phyloP scores from a whole-genome alignment of 2,888 invertebrate species.

The Drosophila fungiperda region DNA sequence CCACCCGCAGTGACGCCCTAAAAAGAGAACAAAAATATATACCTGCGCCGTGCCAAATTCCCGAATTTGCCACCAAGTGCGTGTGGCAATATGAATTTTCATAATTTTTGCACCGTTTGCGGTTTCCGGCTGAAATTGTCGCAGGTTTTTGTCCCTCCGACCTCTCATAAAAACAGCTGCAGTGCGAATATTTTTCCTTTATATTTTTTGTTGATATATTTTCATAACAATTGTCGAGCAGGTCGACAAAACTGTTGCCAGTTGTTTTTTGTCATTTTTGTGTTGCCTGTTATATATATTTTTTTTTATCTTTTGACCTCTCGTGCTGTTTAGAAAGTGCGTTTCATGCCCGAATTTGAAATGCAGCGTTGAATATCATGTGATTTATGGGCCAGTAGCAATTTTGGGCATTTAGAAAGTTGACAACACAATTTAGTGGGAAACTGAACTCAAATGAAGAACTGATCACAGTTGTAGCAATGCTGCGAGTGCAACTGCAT shows the following conservation, averaged over 20 bases:
- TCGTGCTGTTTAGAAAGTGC: conserved; percentile 76
- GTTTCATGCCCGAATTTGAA: conserved; percentile 65
- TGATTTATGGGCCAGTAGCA: conserved; percentile 65
- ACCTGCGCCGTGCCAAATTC: conserved; percentile 55
- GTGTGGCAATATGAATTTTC: conserved; percentile 79
- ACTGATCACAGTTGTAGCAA: conserved; percentile 21
- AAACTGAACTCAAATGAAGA: conserved; percentile 19
- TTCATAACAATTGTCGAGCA: conserved; percentile 56
- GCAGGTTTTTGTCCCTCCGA: conserved; percentile 31
- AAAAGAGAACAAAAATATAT: conserved; percentile 17
- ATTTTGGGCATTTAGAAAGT: conserved; percentile 54
- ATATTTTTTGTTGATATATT: conserved; percentile 35
- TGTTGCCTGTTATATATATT: conserved; percentile 32
- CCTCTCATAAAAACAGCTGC: conserved; percentile 70
- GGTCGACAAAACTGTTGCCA: conserved; percentile 38
- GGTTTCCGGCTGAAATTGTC: conserved; percentile 52
- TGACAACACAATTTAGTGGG: conserved; percentile 34
- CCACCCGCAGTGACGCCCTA: conserved; percentile 57
- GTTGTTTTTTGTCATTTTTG: not conserved
- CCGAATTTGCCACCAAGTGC: conserved; percentile 66
- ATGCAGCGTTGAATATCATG: conserved; percentile 28
- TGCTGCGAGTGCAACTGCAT: conserved; percentile 16
- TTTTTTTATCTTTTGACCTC: conserved; percentile 29
- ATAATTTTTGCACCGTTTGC: conserved; percentile 76
- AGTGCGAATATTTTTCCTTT: conserved; percentile 23